These are phyloP conservation scores for Electrophaes corylata DNA, from an alignment of 2,888 invertebrate genomes.

Conservation along the genomic window DNA sequence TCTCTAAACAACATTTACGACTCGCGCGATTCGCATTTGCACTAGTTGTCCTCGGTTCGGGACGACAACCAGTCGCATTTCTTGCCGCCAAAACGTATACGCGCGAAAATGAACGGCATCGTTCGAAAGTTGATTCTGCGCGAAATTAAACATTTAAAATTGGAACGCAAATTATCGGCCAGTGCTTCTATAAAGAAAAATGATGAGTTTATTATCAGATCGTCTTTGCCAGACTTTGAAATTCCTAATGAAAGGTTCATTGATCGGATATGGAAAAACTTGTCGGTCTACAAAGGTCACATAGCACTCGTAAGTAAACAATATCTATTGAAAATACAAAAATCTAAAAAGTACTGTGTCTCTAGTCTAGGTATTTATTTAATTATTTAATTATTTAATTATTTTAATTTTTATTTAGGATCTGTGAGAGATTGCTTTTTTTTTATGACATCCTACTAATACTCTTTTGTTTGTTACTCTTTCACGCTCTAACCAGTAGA, in stretches of 20 bases:
- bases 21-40: constrained; percentile 11
- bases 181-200: constrained; percentile 53
- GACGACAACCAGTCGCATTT: constrained; percentile 48
- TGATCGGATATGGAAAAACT: constrained; percentile 66
- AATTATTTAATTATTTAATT: no score
- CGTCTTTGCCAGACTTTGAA: constrained; percentile 61
- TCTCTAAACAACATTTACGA: constrained; percentile 3
- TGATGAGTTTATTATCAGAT: constrained; percentile 66
- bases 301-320: constrained; percentile 68
- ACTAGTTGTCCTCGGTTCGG: neutral
- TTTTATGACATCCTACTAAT: no score
- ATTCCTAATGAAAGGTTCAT: constrained; percentile 63
- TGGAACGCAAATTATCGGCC: constrained; percentile 59
- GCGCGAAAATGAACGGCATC: constrained; percentile 60
- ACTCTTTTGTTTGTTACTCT: no score
- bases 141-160: constrained; percentile 65
- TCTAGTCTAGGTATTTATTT: no score
- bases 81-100: constrained; percentile 42
- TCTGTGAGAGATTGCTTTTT: no score
- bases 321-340: no score
- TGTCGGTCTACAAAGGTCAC: constrained; percentile 59
- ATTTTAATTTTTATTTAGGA: no score
- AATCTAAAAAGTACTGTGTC: no score
- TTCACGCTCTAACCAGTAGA: no score
- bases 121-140: constrained; percentile 68